Evolutionary conservation across 2,888 invertebrate species (phyloP).

Genomic region (Ferdinandea cuprea): DNA sequence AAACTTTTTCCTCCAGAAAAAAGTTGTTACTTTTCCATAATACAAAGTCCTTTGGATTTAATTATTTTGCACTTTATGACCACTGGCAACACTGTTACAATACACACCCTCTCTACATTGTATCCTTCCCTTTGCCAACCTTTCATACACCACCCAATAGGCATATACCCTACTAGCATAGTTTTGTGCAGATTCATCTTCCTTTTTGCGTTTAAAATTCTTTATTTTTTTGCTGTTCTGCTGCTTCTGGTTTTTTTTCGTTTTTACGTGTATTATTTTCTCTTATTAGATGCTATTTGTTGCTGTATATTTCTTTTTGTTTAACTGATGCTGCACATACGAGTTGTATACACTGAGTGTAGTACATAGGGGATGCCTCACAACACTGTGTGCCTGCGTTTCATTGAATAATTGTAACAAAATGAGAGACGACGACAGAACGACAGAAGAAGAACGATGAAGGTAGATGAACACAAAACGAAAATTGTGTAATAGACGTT

Average conservation of each 20-base stretch:
- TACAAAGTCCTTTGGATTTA: too few species aligned
- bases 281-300: conserved; percentile 51
- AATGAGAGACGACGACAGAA: conserved; percentile 32
- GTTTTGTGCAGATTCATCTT: conserved; percentile 55
- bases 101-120: conserved; percentile 30
- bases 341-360: conserved; percentile 16
- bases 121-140: neutral
- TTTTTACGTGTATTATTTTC: conserved; percentile 25
- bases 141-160: conserved; percentile 32
- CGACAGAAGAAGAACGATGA: conserved; percentile 34
- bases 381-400: conserved; percentile 35
- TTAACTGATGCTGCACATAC: conserved; percentile 54
- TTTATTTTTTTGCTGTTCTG: conserved; percentile 11
- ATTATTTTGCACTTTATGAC: too few species aligned
- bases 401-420: conserved; percentile 70
- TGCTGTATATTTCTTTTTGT: conserved; percentile 34
- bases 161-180: conserved; percentile 72
- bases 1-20: too few species aligned
- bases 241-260: conserved; percentile 24
- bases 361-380: conserved; percentile 34
- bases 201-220: conserved; percentile 48
- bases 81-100: conserved; percentile 43
- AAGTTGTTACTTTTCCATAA: too few species aligned
- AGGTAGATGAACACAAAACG: conserved; percentile 59
- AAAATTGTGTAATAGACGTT: conserved; percentile 70